Evolutionary conservation across 2,113 vertebrate genomes (phyloP).

Genomic region (Misgurnus anguillicaudatus): DNA sequence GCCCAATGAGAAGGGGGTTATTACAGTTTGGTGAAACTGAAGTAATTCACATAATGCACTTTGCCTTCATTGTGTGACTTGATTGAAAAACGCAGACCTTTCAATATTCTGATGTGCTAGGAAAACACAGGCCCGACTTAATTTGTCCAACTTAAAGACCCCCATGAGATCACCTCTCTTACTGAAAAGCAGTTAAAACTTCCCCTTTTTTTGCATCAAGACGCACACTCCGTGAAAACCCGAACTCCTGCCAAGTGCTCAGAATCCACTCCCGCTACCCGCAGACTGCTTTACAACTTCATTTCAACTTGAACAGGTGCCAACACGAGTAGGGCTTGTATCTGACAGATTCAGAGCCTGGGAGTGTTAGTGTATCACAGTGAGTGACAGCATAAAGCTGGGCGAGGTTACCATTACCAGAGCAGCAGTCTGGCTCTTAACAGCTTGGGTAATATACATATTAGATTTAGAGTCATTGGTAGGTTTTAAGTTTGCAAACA

Average conservation of each 20-base stretch:
- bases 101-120: not conserved
- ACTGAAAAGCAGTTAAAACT: slow-evolving; percentile 13
- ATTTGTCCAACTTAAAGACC: slow-evolving; percentile 31
- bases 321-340: slow-evolving; percentile 12
- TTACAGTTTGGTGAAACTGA: no score
- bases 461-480: not conserved
- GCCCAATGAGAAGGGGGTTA: not conserved
- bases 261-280: slow-evolving; percentile 29
- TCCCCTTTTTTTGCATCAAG: slow-evolving; percentile 43
- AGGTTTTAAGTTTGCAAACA: not conserved
- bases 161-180: slow-evolving; percentile 6
- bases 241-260: slow-evolving; percentile 38
- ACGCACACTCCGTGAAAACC: slow-evolving; percentile 33
- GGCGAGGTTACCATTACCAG: not conserved
- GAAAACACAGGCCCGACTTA: not conserved
- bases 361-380: slow-evolving; percentile 18
- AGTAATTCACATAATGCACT: not conserved
- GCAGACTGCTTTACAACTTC: slow-evolving; percentile 41
- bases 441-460: slow-evolving; percentile 1
- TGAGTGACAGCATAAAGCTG: slow-evolving; percentile 44
- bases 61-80: slow-evolving; percentile 9
- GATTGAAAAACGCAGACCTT: not conserved
- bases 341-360: slow-evolving; percentile 27
- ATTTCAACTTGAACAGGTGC: slow-evolving; percentile 27
- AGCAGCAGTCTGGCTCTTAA: slow-evolving; percentile 24